Evolutionary conservation across 2,113 vertebrate species (phyloP).

Genomic region (Pitta sordida): DNA sequence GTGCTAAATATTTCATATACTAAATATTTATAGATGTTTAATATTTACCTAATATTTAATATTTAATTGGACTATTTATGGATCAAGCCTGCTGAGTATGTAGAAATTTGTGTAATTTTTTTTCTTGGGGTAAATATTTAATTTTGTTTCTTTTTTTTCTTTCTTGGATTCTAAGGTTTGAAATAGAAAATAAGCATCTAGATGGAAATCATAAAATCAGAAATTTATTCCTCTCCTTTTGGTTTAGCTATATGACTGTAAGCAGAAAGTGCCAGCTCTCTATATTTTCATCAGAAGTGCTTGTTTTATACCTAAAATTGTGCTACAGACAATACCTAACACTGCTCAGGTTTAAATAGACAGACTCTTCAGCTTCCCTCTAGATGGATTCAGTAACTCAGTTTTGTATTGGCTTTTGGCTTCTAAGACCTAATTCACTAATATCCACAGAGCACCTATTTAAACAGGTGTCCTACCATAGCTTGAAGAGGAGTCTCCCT

Average conservation of each 20-base stretch:
- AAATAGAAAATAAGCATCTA: background rate
- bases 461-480: too few relatives aligned
- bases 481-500: background rate
- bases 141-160: background rate
- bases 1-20: background rate
- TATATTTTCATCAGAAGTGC: background rate
- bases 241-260: background rate
- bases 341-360: background rate
- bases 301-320: background rate
- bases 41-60: background rate
- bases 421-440: background rate
- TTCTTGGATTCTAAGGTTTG: background rate
- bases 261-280: background rate
- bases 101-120: background rate
- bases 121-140: background rate
- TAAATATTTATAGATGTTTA: background rate
- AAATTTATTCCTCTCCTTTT: background rate
- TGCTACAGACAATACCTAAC: background rate
- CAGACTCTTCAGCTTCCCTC: background rate
- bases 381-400: background rate
- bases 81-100: background rate
- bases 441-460: background rate
- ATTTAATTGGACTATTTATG: background rate
- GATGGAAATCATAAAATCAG: background rate
- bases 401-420: background rate